Conservation (phyloP, 2,113 vertebrate species). For the Paradisaea rubra region DNA sequence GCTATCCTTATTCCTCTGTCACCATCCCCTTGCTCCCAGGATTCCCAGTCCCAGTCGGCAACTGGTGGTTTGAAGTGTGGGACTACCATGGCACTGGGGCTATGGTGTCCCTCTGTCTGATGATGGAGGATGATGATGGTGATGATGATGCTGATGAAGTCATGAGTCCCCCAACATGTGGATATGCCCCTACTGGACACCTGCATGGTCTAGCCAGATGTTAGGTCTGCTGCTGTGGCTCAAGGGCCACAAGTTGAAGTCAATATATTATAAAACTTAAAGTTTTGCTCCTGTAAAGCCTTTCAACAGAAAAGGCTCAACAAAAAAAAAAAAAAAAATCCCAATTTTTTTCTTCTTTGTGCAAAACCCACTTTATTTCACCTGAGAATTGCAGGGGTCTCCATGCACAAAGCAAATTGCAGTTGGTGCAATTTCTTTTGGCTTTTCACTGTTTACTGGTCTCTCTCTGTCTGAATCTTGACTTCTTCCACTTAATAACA, state of each 20-base stretch:
- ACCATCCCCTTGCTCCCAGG: background rate
- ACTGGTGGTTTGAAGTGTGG: background rate
- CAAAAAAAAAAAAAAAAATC: background rate
- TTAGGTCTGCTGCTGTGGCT: background rate
- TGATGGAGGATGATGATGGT: background rate
- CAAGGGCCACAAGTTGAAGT: background rate
- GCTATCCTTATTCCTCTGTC: background rate
- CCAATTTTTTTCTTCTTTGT: background rate
- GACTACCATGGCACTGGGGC: rapidly evolving
- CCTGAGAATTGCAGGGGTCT: background rate
- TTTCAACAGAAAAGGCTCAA: background rate
- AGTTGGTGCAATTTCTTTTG: background rate
- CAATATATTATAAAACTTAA: background rate
- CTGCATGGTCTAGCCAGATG: rapidly evolving
- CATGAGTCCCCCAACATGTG: background rate
- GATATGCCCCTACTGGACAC: background rate
- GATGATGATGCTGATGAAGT: background rate
- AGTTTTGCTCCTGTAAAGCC: background rate
- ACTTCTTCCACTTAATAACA: background rate
- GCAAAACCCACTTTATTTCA: background rate
- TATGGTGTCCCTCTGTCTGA: background rate
- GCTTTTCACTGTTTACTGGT: background rate
- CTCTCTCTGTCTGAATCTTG: background rate
- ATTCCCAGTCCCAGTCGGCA: background rate
- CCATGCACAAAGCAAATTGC: background rate